These are phyloP conservation scores for Rosalia funebris DNA, from an alignment of 2,888 invertebrate genomes.

Conservation along the genomic window DNA sequence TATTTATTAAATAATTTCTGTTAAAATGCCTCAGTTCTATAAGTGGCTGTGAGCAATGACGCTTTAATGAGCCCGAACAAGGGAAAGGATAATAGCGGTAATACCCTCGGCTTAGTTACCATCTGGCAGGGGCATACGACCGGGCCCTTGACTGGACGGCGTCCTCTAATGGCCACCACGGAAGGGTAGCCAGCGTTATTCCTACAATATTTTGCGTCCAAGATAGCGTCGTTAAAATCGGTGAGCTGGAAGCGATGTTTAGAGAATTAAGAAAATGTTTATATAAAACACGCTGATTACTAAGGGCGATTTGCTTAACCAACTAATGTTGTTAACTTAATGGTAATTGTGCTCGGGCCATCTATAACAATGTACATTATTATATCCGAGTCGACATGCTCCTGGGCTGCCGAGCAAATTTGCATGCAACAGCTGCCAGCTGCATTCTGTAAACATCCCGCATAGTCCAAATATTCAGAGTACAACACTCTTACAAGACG, in stretches of 20 bases:
- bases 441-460: too few relatives aligned
- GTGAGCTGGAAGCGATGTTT: background rate
- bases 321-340: too few relatives aligned
- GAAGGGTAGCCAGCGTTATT: background rate
- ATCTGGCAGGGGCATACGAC: conserved; percentile 6
- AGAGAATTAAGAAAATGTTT: background rate
- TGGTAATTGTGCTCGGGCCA: too few relatives aligned
- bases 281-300: background rate
- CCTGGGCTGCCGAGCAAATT: too few relatives aligned
- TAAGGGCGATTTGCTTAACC: background rate
- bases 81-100: conserved; percentile 22
- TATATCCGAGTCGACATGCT: too few relatives aligned
- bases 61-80: conserved; percentile 20
- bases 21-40: conserved; percentile 28
- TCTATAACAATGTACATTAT: too few relatives aligned
- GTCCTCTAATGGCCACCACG: background rate
- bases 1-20: conserved; percentile 46
- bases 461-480: too few relatives aligned
- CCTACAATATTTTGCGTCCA: background rate
- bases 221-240: background rate
- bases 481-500: too few relatives aligned
- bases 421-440: too few relatives aligned
- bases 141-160: background rate
- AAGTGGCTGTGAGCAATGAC: conserved; percentile 16
- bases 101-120: conserved; percentile 19